Base-by-base conservation (phyloP, 2,888 invertebrate genomes). In the Nomada lathburiana region DNA sequence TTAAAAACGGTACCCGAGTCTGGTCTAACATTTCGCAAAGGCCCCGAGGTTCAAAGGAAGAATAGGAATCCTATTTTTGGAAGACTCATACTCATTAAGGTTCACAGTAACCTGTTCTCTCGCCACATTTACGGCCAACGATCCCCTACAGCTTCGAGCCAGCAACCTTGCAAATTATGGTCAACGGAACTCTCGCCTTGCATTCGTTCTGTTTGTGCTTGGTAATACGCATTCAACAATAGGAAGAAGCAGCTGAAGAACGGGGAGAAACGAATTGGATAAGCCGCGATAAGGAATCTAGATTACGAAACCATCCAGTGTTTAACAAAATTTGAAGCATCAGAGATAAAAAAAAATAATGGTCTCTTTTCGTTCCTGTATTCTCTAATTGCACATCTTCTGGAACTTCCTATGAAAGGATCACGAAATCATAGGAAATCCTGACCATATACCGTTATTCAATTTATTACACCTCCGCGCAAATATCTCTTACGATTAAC, bases 391-490 rank as follows among this genome's bases (percentile, higher is more conserved):
- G n/a, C 10, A 18, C 36, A 7, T 18, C 13, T 59, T 20, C 2
- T 20, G 4, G 13, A 11, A 23, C 47, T 75, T 11, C 16, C 16
- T 44, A 11, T 53, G 26, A 53, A 42, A 63, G 42, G 42, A 63
- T 42, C 16, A 44, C 52, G 29, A 60, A 65, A 57, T 59, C 59
- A 71, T 23, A 63, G 23, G 44, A n/a, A 9, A 36, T 57, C 16
- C 71, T n/a, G 16, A 53, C 26, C 52, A 9, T n/a, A 65, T 29
- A 69, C 83, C 82, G 84, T 84, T 84, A 84, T 50, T 29, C 67
- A 73, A 81, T 81, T 84, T 67, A 84, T 78, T 65, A 55, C 60
- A 42, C 23, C 26, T 0, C 36, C 36, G 36, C 36, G 36, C 36
- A 36, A 36, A 62, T 53, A 16, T 59, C 59, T 75, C 42, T 50